phyloP scores from a whole-genome alignment of 2,888 invertebrate genomes.

The Augiades crinisus region DNA sequence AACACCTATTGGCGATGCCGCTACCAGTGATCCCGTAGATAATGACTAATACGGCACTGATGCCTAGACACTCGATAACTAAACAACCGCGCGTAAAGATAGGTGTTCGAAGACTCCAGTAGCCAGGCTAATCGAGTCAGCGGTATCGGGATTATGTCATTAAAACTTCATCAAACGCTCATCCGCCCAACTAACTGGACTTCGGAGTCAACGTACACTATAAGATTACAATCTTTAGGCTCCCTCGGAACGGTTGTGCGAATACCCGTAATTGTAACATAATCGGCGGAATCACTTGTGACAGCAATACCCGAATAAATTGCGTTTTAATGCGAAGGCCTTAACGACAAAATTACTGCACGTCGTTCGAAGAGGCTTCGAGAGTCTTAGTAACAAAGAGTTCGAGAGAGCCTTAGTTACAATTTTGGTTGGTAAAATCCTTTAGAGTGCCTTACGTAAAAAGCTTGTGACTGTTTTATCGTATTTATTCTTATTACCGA shows the following conservation, averaged over 20 bases:
- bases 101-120: conserved; percentile 55
- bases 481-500: conserved; percentile 63
- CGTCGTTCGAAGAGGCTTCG: neutral
- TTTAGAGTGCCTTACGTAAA: too few species aligned
- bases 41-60: conserved; percentile 51
- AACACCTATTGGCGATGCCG: conserved; percentile 45
- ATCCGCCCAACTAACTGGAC: conserved; percentile 63
- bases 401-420: too few species aligned
- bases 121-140: conserved; percentile 69
- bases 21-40: conserved; percentile 48
- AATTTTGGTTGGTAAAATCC: too few species aligned
- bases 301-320: conserved; percentile 7
- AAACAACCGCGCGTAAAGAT: conserved; percentile 48
- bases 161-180: conserved; percentile 71
- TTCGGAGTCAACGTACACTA: conserved; percentile 45
- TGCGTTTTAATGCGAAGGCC: neutral
- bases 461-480: conserved; percentile 34
- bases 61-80: conserved; percentile 36
- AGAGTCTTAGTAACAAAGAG: neutral
- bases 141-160: conserved; percentile 74
- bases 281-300: conserved; percentile 27
- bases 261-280: conserved; percentile 9
- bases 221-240: conserved; percentile 37
- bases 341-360: neutral
- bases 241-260: conserved; percentile 10